Evolutionary conservation across 2,888 invertebrate genomes (phyloP), one percentile per base, ranked within the genome.

Genomic region (Catocala fraxini): DNA sequence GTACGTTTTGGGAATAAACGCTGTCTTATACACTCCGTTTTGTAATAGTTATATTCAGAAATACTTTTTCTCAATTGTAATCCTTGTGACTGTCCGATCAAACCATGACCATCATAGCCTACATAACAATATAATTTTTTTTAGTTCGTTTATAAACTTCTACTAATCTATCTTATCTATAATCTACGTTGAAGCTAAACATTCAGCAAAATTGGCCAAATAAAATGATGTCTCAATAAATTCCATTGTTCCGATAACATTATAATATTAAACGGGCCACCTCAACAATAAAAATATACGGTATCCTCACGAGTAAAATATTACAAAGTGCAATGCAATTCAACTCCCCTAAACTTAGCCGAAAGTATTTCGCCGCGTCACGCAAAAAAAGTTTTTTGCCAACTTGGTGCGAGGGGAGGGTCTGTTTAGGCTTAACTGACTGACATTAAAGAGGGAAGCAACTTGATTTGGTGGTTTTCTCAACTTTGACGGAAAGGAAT

Each of bases 271-370:
- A 0, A 33, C 42, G 43, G 13, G n/a, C 7, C 7, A 43, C 15
- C 58, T 49, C n/a, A 15, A 12, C 46, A 58, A 66, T 64, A 64
- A 65, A 65, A 67, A 71, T 51, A 63, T 15, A 64, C 56, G 43
- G 46, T 47, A 55, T 46, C 11, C 67, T 63, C 67, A 9, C 34
- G 76, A 70, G 65, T 73, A 55, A 74, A 70, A 73, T 73, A 70
- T 68, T 65, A 62, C 73, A 71, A 81, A 79, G 75, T 73, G 70
- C 70, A 75, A 64, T 75, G 77, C 74, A 73, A 81, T 81, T 73
- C 74, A 41, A 55, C 59, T 65, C 66, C 77, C 72, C 68, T 70
- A 68, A 66, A 70, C 60, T 67, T 73, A 33, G 51, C n/a, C 54
- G 51, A 54, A 65, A 46, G 42, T 56, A 61, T 62, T 70, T 68